Conservation (phyloP, 2,113 vertebrate genomes). For the Elgaria multicarinata region DNA sequence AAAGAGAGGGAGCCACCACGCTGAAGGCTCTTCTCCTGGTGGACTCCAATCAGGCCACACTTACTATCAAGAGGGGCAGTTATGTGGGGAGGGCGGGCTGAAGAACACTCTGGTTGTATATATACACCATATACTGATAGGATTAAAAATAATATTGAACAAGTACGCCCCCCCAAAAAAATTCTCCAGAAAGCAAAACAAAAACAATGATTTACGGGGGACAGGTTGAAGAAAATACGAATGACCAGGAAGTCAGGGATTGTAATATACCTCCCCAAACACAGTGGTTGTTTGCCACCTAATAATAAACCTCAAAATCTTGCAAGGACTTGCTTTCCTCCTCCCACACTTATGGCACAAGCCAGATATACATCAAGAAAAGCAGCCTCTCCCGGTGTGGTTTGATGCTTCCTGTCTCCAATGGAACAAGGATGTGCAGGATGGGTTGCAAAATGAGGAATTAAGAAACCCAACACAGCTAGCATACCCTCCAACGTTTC, state of each 20-base stretch:
- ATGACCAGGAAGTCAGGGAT: too few relatives aligned
- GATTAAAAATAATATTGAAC: too few relatives aligned
- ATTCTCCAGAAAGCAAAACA: neutral
- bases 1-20: too few relatives aligned
- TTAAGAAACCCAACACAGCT: neutral
- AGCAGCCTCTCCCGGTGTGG: neutral
- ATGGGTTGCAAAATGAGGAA: neutral
- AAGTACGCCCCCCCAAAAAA: too few relatives aligned
- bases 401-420: neutral
- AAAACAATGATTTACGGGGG: neutral
- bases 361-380: neutral
- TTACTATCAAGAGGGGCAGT: neutral
- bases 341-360: neutral
- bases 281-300: neutral
- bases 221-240: neutral
- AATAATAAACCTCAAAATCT: neutral
- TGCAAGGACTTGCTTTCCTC: neutral
- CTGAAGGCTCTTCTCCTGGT: too few relatives aligned
- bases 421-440: neutral
- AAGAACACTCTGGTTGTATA: too few relatives aligned
- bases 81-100: neutral
- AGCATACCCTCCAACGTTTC: neutral
- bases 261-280: neutral
- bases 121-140: too few relatives aligned
- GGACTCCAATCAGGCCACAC: too few relatives aligned